Percentiles rank a stretch among this genome's conserved stretches.
These are phyloP conservation scores for Zaprionus bogoriensis DNA, from an alignment of 2,888 invertebrate genomes.

Conservation along the genomic window DNA sequence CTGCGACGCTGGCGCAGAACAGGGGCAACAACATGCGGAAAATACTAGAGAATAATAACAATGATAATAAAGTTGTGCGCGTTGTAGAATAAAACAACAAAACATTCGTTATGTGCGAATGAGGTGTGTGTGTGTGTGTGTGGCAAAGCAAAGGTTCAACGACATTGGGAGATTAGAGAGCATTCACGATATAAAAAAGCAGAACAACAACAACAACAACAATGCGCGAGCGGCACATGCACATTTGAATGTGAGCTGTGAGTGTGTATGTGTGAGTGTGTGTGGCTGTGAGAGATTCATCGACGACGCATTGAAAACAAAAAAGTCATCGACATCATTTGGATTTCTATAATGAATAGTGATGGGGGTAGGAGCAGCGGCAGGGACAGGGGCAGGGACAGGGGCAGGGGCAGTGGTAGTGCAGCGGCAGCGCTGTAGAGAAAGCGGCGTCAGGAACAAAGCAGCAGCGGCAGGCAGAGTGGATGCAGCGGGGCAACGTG, in stretches of 20 bases:
- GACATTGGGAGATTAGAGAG: constrained; percentile 77
- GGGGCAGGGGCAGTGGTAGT: background rate
- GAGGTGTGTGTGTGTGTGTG: background rate
- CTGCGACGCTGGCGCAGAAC: constrained; percentile 2
- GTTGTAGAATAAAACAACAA: constrained; percentile 30
- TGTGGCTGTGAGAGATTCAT: constrained; percentile 40
- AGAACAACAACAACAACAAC: constrained; percentile 32
- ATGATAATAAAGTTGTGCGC: constrained; percentile 63
- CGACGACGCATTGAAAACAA: constrained; percentile 52
- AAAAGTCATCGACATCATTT: constrained; percentile 75
- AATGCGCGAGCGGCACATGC: constrained; percentile 33
- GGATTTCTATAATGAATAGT: constrained; percentile 56
- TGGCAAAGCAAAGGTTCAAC: constrained; percentile 60
- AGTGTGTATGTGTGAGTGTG: constrained; percentile 15
- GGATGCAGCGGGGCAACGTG: background rate
- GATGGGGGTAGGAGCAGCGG: constrained; percentile 1
- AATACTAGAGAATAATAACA: constrained; percentile 53
- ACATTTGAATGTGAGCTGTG: constrained; percentile 62
- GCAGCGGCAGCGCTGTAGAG: background rate
- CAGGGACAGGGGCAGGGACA: background rate
- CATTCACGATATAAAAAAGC: constrained; percentile 43
- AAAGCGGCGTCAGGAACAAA: background rate
- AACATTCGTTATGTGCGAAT: background rate
- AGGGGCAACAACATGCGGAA: constrained; percentile 45
- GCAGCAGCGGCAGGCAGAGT: constrained; percentile 5